Percentiles rank a stretch among this genome's conserved stretches.
phyloP scores from a whole-genome alignment of 1,140 invertebrate species.

The Galleria mellonella region DNA sequence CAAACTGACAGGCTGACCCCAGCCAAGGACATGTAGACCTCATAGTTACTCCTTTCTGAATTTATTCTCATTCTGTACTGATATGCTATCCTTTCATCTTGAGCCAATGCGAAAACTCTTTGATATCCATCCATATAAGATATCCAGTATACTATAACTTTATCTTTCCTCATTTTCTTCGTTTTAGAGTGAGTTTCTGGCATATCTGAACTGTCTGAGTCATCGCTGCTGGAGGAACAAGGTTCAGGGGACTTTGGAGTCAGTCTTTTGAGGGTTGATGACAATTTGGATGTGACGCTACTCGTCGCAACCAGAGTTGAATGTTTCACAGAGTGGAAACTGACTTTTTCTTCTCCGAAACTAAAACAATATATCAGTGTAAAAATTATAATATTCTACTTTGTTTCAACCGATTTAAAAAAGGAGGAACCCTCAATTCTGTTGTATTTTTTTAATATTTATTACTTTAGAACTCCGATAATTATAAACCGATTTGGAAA shows the following conservation, averaged over 20 bases:
- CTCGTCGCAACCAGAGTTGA: conserved; percentile 57
- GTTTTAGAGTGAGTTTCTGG: conserved; percentile 45
- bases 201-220: conserved; percentile 71
- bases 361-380: conserved; percentile 67
- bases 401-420: too few relatives aligned
- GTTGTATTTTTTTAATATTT: too few relatives aligned
- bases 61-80: conserved; percentile 81
- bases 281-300: conserved; percentile 68
- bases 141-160: conserved; percentile 87
- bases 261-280: conserved; percentile 65
- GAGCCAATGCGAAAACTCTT: conserved; percentile 86
- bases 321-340: conserved; percentile 78
- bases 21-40: conserved; percentile 82
- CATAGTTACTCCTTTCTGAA: conserved; percentile 79
- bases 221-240: conserved; percentile 70
- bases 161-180: conserved; percentile 73
- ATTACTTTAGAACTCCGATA: too few relatives aligned
- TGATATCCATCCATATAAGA: conserved; percentile 86
- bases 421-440: too few relatives aligned
- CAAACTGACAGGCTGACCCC: conserved; percentile 82
- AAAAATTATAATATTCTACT: conserved; percentile 6
- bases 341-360: conserved; percentile 81
- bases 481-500: too few relatives aligned
- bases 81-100: conserved; percentile 84
- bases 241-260: conserved; percentile 64